phyloP scores from a whole-genome alignment of 1,140 invertebrate genomes.

The Ditylenchus dipsaci region DNA sequence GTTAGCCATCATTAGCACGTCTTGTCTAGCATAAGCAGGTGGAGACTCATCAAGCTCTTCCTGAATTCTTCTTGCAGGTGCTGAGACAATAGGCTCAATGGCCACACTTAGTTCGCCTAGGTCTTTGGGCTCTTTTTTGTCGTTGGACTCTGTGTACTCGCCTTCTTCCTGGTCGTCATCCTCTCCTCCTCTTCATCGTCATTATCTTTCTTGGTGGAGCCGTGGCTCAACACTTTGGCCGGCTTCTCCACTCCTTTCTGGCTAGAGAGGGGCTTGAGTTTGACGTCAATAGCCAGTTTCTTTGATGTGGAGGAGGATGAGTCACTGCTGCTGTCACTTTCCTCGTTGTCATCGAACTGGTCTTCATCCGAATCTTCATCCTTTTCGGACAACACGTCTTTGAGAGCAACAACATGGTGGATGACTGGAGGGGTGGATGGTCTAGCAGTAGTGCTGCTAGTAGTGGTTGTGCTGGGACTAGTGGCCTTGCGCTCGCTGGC shows the following conservation, averaged over 20 bases:
- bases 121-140: slow-evolving; percentile 25
- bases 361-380: slow-evolving; percentile 47
- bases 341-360: slow-evolving; percentile 51
- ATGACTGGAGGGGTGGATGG: not conserved
- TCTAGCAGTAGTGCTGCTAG: not conserved
- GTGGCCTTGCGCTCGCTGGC: slow-evolving; percentile 27
- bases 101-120: slow-evolving; percentile 46
- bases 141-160: slow-evolving; percentile 37
- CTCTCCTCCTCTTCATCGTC: slow-evolving; percentile 22
- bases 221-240: slow-evolving; percentile 26
- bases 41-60: slow-evolving; percentile 21
- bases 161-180: slow-evolving; percentile 38
- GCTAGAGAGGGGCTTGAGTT: not conserved
- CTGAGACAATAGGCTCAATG: slow-evolving; percentile 52
- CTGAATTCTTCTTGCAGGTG: slow-evolving; percentile 36
- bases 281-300: not conserved
- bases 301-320: slow-evolving; percentile 11
- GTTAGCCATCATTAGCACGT: slow-evolving; percentile 34
- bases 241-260: slow-evolving; percentile 20
- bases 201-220: not conserved
- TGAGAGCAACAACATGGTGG: slow-evolving; percentile 23
- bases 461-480: no score
- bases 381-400: slow-evolving; percentile 35
- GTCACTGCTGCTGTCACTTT: slow-evolving; percentile 30
- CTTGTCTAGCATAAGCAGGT: slow-evolving; percentile 34